phyloP scores from a whole-genome alignment of 2,888 invertebrate species.

The Sesia apiformis region DNA sequence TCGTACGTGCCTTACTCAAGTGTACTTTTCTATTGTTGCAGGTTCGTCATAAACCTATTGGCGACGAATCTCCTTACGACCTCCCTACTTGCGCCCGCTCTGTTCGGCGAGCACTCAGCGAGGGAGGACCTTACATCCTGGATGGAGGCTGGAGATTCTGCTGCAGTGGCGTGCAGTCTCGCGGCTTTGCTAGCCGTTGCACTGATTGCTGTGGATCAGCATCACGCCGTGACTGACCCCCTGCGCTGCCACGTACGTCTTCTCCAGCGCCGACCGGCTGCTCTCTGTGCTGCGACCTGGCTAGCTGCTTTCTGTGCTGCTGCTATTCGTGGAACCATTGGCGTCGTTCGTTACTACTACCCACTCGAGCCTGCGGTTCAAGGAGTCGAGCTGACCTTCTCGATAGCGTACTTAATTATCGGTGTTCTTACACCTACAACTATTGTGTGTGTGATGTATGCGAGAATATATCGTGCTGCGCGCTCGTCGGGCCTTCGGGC shows the following conservation, averaged over 20 bases:
- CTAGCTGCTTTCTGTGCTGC: slow-evolving; percentile 57
- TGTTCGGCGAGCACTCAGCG: slow-evolving; percentile 75
- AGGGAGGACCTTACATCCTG: slow-evolving; percentile 77
- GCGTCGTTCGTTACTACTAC: slow-evolving; percentile 40
- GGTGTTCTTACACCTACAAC: slow-evolving; percentile 66
- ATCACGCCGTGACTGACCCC: slow-evolving; percentile 69
- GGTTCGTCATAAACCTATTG: slow-evolving; percentile 78
- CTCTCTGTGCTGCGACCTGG: slow-evolving; percentile 72
- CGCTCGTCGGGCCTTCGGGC: slow-evolving; percentile 77
- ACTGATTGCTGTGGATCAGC: slow-evolving; percentile 69
- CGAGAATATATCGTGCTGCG: slow-evolving; percentile 84
- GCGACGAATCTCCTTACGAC: slow-evolving; percentile 67
- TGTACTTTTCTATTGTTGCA: slow-evolving; percentile 54
- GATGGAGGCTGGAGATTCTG: slow-evolving; percentile 69
- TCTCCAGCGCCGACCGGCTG: slow-evolving; percentile 56
- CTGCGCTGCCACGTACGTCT: slow-evolving; percentile 66
- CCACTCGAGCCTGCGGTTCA: slow-evolving; percentile 38
- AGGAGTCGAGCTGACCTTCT: slow-evolving; percentile 48
- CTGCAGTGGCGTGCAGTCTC: slow-evolving; percentile 49
- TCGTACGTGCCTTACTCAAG: background rate
- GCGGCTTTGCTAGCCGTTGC: slow-evolving; percentile 54
- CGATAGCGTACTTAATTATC: slow-evolving; percentile 50
- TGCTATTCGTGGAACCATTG: slow-evolving; percentile 43
- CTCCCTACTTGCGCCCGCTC: slow-evolving; percentile 63
- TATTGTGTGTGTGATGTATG: slow-evolving; percentile 82